Conservation (phyloP, 2,113 vertebrate species). For the Petrocephalus zakoni region DNA sequence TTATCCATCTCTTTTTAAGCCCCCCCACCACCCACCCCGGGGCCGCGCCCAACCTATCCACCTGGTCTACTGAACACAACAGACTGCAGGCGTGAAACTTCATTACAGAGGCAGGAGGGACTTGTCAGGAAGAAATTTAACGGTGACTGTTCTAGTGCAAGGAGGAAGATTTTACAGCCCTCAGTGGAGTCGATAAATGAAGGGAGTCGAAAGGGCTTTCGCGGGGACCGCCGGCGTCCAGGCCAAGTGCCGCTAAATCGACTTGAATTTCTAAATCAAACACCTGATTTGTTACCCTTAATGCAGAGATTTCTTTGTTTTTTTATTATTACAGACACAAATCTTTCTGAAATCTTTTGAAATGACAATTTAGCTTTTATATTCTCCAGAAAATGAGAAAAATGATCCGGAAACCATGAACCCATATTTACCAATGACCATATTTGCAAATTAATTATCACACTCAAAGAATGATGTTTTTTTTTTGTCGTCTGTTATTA, state of each 20-base stretch:
- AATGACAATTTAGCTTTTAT: background rate
- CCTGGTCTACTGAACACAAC: constrained; percentile 30
- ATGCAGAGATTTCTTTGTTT: background rate
- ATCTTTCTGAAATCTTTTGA: background rate
- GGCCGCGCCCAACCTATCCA: constrained; percentile 12
- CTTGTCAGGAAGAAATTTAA: constrained; percentile 19
- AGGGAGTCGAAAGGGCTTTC: constrained; percentile 13
- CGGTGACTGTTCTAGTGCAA: constrained; percentile 13
- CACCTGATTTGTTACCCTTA: background rate
- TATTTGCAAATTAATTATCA: background rate
- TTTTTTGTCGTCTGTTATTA: background rate
- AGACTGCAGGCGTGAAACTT: constrained; percentile 32
- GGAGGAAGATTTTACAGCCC: constrained; percentile 25
- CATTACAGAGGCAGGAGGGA: constrained; percentile 25
- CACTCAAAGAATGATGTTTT: background rate
- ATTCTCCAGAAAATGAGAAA: background rate
- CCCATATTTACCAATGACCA: background rate
- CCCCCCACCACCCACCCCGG: background rate
- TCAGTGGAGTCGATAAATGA: constrained; percentile 23
- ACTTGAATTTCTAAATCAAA: background rate
- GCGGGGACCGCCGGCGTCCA: background rate
- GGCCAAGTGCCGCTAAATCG: background rate
- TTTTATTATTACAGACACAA: background rate
- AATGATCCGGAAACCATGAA: background rate
- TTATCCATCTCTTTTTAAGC: background rate